Percentiles rank a stretch among this genome's conserved stretches.
Evolutionary conservation across 2,888 invertebrate genomes (phyloP).

Genomic region (Stenodema calcarata): DNA sequence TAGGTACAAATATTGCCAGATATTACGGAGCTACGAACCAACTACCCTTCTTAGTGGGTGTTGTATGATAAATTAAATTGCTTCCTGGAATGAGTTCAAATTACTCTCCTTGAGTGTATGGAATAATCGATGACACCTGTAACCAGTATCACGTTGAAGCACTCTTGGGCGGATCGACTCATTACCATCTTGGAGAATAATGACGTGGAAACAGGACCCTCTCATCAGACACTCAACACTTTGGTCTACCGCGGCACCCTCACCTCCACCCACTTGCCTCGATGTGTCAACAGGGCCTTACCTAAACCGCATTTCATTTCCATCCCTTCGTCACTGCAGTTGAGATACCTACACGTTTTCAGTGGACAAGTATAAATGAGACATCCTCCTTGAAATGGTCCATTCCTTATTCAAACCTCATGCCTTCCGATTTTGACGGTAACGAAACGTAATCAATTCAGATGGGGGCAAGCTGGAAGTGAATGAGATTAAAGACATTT

Average conservation of each 20-base stretch:
- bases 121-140: too few species aligned
- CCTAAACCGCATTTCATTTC: neutral
- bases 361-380: neutral
- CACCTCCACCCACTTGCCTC: neutral
- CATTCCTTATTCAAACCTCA: neutral
- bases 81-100: too few species aligned
- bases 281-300: neutral
- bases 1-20: too few species aligned
- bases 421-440: neutral
- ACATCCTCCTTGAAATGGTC: neutral
- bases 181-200: neutral
- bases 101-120: too few species aligned
- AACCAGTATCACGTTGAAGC: too few species aligned
- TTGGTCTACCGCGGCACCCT: neutral
- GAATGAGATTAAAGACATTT: too few species aligned
- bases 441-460: neutral
- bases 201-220: neutral
- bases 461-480: too few species aligned
- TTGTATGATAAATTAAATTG: too few species aligned
- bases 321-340: neutral
- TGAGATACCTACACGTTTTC: neutral
- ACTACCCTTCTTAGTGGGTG: too few species aligned
- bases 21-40: too few species aligned
- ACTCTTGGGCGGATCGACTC: neutral
- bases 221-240: neutral